phyloP scores from a whole-genome alignment of 2,888 invertebrate genomes.

The Galeruca laticollis region DNA sequence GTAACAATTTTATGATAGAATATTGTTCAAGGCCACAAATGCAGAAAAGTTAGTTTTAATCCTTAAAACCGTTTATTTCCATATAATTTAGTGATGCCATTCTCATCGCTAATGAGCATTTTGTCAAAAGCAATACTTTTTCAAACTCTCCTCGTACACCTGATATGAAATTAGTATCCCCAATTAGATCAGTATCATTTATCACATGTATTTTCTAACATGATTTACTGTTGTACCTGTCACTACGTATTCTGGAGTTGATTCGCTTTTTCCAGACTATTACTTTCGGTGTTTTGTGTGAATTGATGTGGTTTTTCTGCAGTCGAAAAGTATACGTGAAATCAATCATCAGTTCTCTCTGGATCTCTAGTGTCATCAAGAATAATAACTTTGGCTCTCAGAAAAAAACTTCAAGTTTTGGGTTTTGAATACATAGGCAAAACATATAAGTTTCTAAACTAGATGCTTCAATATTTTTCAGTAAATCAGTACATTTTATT shows the following conservation, averaged over 20 bases:
- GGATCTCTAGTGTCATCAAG: slow-evolving; percentile 16
- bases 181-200: slow-evolving; percentile 13
- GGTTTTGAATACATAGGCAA: not conserved
- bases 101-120: no score
- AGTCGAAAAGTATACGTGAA: slow-evolving; percentile 15
- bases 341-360: slow-evolving; percentile 18
- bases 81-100: no score
- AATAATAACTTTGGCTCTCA: slow-evolving; percentile 10
- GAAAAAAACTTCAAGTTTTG: not conserved
- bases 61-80: no score
- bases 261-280: slow-evolving; percentile 9
- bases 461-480: not conserved
- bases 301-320: slow-evolving; percentile 14
- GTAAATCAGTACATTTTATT: not conserved
- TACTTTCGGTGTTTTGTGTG: slow-evolving; percentile 6
- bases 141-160: not conserved
- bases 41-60: no score
- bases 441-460: not conserved
- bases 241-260: slow-evolving; percentile 4
- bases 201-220: slow-evolving; percentile 5
- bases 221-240: slow-evolving; percentile 13
- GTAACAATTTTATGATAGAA: no score
- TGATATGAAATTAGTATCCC: slow-evolving; percentile 5
- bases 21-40: no score
- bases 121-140: not conserved